Base-by-base conservation (phyloP, 1,140 invertebrate species). In the Aleiodes sp. region DNA sequence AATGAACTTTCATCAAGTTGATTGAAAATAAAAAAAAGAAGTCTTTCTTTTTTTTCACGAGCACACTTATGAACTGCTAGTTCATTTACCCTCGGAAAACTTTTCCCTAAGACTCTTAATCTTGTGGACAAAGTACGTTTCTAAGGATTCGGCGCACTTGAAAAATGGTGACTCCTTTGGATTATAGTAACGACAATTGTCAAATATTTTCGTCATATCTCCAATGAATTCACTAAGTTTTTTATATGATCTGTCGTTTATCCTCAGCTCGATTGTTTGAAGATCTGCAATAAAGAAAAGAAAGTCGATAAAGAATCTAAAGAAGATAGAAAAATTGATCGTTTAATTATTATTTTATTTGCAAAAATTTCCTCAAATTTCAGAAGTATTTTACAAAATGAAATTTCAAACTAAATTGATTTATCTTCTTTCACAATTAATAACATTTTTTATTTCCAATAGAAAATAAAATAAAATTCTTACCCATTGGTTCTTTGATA, bases 401-500 rank as follows among this genome's bases (percentile, higher is more conserved):
- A n/a, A n/a, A n/a, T n/a, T n/a, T n/a, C n/a, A n/a, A n/a, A n/a
- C n/a, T n/a, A n/a, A n/a, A n/a, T n/a, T n/a, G n/a, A n/a, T n/a
- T n/a, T n/a, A n/a, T n/a, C n/a, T n/a, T n/a, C n/a, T n/a, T n/a
- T n/a, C n/a, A n/a, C n/a, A n/a, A n/a, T n/a, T n/a, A n/a, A n/a
- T n/a, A 62, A 65, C 35, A 29, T n/a, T 29, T 14, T 61, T 35
- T 3, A 19, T 26, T 31, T 31, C 1, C 1, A 31, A 41, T 0
- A 52, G 12, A 52, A 2, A 43, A 29, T 29, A 41, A 66, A 65
- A n/a, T 9, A 19, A 21, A 33, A 29, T 39, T 35, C 89, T 88
- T 89, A 98, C 97, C 97, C 96, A 99, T 98, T 60, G 97, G 97
- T 88, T 99, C 96, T 86, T 97, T 98, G 68, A 99, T 96, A 61